Base-by-base conservation (phyloP, 2,888 invertebrate species). In the Zygothrica quintamaculata region DNA sequence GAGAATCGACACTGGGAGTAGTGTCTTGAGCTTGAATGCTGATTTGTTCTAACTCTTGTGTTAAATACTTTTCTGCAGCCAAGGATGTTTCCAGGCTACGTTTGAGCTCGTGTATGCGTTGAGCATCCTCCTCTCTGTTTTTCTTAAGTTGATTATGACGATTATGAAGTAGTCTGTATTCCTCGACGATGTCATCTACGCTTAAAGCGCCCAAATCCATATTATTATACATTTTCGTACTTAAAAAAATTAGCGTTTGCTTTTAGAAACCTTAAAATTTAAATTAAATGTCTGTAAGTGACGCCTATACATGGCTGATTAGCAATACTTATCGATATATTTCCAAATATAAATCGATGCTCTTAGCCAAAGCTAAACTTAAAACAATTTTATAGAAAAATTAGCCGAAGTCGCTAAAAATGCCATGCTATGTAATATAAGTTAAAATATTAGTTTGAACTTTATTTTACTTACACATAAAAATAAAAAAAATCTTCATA, bases 31-130 rank as follows among this genome's bases (percentile, higher is more conserved):
- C 15, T 40, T 84, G 75, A 0, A 42, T 47, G 0, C 68, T 71
- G 0, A 87, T 37, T 1, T 89, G 88, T 2, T 91, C 91, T 7
- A 91, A 69, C 50, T 91, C 91, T 29, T 90, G 88, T 0, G 87
- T 68, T 0, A 91, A 66, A 65, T 89, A 90, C 0, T 70, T 58
- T 53, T 90, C 89, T 0, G 89, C 88, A 0, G 90, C 88, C 6
- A 69, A 58, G 0, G 90, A 84, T 0, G 90, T 90, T 11, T 90
- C 88, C 42, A 90, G 62, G 52, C 71, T 89, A 5, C 91, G 81
- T 56, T 88, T 88, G 0, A 91, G 66, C 3, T 90, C 89, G 47
- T 90, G 76, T n/a, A 91, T 89, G 15, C 85, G 76, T 44, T 91
- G 91, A 0, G 87, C 82, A 52, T 90, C 89, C 1, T 77, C 53